Evolutionary conservation across 2,797 vertebrate genomes (phyloP), one percentile per base, ranked within the genome.

Genomic region (Galago senegalensis): DNA sequence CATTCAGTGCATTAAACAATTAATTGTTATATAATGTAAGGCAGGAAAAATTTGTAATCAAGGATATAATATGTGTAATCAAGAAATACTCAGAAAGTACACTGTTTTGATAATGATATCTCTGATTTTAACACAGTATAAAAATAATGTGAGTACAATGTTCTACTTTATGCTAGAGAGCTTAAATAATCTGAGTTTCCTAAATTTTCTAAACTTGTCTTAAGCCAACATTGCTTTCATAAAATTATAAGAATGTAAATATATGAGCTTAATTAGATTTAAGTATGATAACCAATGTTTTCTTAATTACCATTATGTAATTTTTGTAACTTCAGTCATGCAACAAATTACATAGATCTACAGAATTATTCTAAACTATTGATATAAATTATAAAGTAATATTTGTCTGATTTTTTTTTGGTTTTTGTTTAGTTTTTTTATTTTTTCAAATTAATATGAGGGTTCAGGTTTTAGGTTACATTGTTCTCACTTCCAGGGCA

Each of bases 171-270:
- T 20, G 67, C 46, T 73, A 40, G 21, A 34, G 40, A 73, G 40
- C 29, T 67, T 65, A 56, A 73, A 88, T 72, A 90, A 76, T 92
- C 60, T 21, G 16, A 56, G 94, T 79, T 85, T 61, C 25, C 69
- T 76, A 18, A 56, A 67, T 83, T 63, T 63, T 60, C 14, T 27
- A 37, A 11, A 31, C 10, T 83, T 63, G 12, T 63, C 58, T 87
- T 85, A 90, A 72, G 18, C 34, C 84, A 76, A 49, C 0, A 53
- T 40, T 85, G 29, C 13, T 77, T 60, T 40, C 6, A 7, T 86
- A 61, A 70, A 82, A 40, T 93, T 56, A 49, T 18, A 46, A 86
- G 63, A 34, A 46, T 34, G 27, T 46, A 60, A 92, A 46, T 63
- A 7, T 7, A 20, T n/a, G 1, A 80, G 23, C 83, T 63, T 31